Conservation (phyloP, 30 jellyfish, hydroid and myxozoan species). For the Chrysaora quinquecirrha region DNA sequence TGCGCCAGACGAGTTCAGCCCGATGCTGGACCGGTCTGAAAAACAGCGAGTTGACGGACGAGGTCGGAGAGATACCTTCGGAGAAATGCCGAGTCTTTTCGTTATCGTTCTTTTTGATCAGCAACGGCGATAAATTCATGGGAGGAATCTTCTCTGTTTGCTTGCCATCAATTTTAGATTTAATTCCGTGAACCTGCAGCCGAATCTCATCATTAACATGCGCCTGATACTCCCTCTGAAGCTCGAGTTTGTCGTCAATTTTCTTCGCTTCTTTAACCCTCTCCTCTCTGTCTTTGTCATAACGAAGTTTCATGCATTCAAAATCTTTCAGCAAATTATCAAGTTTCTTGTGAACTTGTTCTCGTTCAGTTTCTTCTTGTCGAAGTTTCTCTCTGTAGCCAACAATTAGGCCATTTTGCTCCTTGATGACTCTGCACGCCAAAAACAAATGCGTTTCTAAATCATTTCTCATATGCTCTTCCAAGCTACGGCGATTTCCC, state of each 20-base stretch:
- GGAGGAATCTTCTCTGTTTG: conserved; percentile 35
- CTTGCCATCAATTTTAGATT: conserved; percentile 60
- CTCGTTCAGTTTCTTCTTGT: conserved; percentile 68
- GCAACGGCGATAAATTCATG: conserved; percentile 65
- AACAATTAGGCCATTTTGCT: conserved; percentile 74
- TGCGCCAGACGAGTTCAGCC: conserved; percentile 96
- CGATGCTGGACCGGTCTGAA: conserved; percentile 72
- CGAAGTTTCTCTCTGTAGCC: conserved; percentile 69
- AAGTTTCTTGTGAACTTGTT: conserved; percentile 61
- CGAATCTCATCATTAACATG: conserved; percentile 92
- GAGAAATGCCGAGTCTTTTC: conserved; percentile 55
- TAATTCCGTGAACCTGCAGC: conserved; percentile 87
- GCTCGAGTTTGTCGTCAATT: conserved; percentile 72
- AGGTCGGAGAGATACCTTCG: conserved; percentile 74
- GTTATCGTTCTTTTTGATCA: conserved; percentile 44
- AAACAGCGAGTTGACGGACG: conserved; percentile 71
- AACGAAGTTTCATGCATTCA: conserved; percentile 62
- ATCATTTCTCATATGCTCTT: conserved; percentile 79
- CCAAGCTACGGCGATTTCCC: conserved; percentile 69
- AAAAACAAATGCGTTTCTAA: conserved; percentile 76
- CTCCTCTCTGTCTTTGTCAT: conserved; percentile 67
- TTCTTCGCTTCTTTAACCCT: conserved; percentile 63
- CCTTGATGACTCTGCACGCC: conserved; percentile 76
- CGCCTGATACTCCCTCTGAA: conserved; percentile 83
- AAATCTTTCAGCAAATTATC: conserved; percentile 71